A percentile compares a stretch with the other conserved stretches of the same genome.
phyloP scores from a whole-genome alignment of 2,797 vertebrate genomes.

The Myripristis jacobus region DNA sequence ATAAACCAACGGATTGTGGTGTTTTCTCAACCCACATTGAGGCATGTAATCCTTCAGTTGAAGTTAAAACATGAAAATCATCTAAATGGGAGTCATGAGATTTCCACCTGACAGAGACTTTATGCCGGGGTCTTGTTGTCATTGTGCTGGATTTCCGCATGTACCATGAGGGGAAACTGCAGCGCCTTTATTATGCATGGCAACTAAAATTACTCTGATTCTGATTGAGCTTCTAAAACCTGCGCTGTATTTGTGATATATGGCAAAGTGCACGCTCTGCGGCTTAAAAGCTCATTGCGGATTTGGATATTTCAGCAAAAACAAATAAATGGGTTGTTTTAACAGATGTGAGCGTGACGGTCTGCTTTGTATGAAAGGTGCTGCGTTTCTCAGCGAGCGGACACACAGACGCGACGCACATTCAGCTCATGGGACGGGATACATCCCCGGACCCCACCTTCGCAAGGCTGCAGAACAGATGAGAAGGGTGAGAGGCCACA shows the following conservation, averaged over 20 bases:
- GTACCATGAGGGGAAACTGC: no score
- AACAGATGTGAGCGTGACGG: slow-evolving; percentile 66
- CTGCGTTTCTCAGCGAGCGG: slow-evolving; percentile 48
- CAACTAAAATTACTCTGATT: neutral
- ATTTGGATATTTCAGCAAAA: slow-evolving; percentile 33
- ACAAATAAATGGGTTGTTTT: slow-evolving; percentile 58
- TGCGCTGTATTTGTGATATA: neutral
- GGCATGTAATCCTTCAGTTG: no score
- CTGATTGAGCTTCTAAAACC: neutral
- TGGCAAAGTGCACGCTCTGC: neutral
- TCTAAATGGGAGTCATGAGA: no score
- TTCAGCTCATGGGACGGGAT: slow-evolving; percentile 35
- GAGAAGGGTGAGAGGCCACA: slow-evolving; percentile 48
- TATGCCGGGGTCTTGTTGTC: no score
- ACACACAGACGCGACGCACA: slow-evolving; percentile 24
- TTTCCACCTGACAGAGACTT: no score
- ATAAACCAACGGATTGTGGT: no score
- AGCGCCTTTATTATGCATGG: no score
- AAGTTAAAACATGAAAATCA: no score
- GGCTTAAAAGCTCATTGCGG: neutral
- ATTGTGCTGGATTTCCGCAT: no score
- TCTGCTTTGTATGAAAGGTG: slow-evolving; percentile 32
- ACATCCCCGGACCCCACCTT: slow-evolving; percentile 29
- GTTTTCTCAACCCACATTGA: no score
- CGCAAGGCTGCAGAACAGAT: slow-evolving; percentile 39